phyloP scores from a whole-genome alignment of 2,797 vertebrate species.

The Brachyalestes nurse region DNA sequence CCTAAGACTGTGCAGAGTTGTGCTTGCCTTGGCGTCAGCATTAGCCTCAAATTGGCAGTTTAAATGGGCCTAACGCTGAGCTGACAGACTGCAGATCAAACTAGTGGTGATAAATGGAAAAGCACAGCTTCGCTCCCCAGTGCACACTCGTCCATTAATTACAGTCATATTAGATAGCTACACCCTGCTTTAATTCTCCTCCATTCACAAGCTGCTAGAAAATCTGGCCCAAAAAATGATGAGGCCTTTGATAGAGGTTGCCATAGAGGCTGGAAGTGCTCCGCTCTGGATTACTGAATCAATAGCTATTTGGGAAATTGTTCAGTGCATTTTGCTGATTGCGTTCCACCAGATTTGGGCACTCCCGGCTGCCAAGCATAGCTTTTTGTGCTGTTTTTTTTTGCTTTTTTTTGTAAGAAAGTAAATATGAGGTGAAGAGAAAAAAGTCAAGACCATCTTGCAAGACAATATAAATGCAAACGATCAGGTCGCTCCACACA shows the following conservation, averaged over 20 bases:
- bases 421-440: constrained; percentile 44
- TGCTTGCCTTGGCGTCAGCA: constrained; percentile 48
- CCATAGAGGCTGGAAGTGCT: constrained; percentile 45
- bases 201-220: constrained; percentile 39
- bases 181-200: constrained; percentile 28
- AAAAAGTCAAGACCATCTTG: constrained; percentile 23
- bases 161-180: constrained; percentile 46
- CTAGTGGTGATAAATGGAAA: constrained; percentile 51
- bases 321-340: constrained; percentile 49
- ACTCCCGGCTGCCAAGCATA: constrained; percentile 28
- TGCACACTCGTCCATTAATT: constrained; percentile 54
- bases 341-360: constrained; percentile 35
- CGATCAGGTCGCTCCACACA: constrained; percentile 51
- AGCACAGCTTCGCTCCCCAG: constrained; percentile 31
- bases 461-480: constrained; percentile 63
- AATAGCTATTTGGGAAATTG: constrained; percentile 62
- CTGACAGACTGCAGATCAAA: constrained; percentile 57
- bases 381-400: constrained; percentile 15
- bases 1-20: constrained; percentile 50
- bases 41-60: constrained; percentile 54
- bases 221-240: constrained; percentile 53
- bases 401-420: constrained; percentile 39
- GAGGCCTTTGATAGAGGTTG: constrained; percentile 52
- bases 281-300: constrained; percentile 57
- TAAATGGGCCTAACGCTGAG: constrained; percentile 44